phyloP scores from a whole-genome alignment of 2,888 invertebrate genomes.

The Hydrotaea cyrtoneurina region DNA sequence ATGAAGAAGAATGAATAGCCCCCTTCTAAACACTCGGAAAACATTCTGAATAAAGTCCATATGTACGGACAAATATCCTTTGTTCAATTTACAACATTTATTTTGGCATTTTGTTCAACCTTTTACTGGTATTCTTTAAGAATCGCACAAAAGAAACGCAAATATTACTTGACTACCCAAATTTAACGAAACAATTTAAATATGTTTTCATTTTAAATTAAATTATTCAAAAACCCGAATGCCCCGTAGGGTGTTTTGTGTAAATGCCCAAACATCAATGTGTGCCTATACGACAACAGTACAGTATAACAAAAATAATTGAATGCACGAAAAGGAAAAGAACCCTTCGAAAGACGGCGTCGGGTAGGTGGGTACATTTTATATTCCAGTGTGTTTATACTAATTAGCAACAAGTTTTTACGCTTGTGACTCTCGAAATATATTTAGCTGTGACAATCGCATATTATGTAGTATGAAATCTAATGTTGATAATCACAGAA shows the following conservation, averaged over 20 bases:
- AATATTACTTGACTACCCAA: not conserved
- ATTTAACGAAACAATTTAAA: constrained; percentile 1
- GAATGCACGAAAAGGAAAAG: not conserved
- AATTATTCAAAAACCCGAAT: constrained; percentile 8
- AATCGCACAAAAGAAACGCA: not conserved
- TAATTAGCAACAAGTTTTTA: not conserved
- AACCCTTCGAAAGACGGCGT: not conserved
- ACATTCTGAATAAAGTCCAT: too few relatives aligned
- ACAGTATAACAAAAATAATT: not conserved
- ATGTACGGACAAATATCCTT: too few relatives aligned
- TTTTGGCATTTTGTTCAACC: too few relatives aligned
- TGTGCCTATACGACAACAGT: too few relatives aligned
- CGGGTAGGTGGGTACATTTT: not conserved
- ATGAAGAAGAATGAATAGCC: too few relatives aligned
- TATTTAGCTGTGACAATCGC: not conserved
- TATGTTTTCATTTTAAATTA: constrained; percentile 18
- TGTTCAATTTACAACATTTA: too few relatives aligned
- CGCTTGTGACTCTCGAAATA: not conserved
- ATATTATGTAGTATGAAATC: not conserved
- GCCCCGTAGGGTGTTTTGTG: constrained; percentile 9
- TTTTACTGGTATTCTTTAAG: not conserved
- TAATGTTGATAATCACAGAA: not conserved
- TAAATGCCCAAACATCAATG: not conserved
- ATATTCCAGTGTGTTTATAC: not conserved
- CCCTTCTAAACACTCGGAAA: too few relatives aligned